Conservation (phyloP, 2,797 vertebrate genomes). For the Oryzias dopingdopingensis region DNA sequence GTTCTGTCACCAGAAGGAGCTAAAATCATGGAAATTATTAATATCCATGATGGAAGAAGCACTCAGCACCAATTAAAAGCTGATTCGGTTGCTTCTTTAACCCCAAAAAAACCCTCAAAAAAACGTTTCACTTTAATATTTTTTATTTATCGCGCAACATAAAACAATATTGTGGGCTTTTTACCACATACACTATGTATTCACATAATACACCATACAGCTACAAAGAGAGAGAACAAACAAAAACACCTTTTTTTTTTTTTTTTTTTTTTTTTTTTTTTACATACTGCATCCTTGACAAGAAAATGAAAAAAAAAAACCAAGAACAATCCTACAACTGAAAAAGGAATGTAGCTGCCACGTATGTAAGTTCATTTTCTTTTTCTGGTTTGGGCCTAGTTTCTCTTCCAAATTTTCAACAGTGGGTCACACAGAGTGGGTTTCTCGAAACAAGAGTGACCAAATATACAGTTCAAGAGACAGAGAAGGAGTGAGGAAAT, state of each 20-base stretch:
- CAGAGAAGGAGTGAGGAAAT: slow-evolving; percentile 43
- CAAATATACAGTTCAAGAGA: slow-evolving; percentile 61
- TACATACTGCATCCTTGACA: slow-evolving; percentile 88
- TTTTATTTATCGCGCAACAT: slow-evolving; percentile 82
- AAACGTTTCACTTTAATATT: slow-evolving; percentile 69
- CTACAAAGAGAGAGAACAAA: slow-evolving; percentile 85
- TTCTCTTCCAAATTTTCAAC: slow-evolving; percentile 50
- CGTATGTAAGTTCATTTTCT: slow-evolving; percentile 66
- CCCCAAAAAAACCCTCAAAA: slow-evolving; percentile 8
- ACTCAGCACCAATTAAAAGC: neutral
- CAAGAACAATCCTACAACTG: slow-evolving; percentile 80
- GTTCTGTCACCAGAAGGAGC: neutral
- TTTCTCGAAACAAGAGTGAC: slow-evolving; percentile 30
- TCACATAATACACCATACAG: slow-evolving; percentile 88
- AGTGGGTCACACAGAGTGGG: slow-evolving; percentile 55
- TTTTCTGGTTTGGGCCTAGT: slow-evolving; percentile 48
- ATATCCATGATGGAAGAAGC: too few relatives aligned
- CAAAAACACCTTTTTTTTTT: slow-evolving; percentile 78
- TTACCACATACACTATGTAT: slow-evolving; percentile 86
- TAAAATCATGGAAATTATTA: slow-evolving; percentile 7
- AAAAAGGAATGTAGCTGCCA: slow-evolving; percentile 86
- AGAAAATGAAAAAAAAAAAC: slow-evolving; percentile 74
- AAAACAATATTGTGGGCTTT: slow-evolving; percentile 84
- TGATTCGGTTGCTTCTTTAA: neutral
- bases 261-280: slow-evolving; percentile 58